Base-by-base conservation (phyloP, 2,797 vertebrate species). In the Toxotes lorentzi region DNA sequence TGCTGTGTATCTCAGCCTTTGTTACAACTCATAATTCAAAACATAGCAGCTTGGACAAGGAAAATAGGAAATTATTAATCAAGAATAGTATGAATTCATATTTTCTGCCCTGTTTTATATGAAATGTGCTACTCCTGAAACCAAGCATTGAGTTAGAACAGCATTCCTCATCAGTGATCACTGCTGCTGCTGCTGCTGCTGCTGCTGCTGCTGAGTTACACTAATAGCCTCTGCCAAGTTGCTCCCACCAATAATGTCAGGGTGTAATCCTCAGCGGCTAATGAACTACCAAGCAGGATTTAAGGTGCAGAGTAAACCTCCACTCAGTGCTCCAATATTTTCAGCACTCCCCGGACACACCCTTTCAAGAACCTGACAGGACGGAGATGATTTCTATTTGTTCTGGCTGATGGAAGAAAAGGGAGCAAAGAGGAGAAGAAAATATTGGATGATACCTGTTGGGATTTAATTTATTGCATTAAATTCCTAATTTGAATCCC, bases 231-330 rank as follows among this genome's bases (percentile, higher is more conserved):
- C 61, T 83, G 74, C 86, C 82, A 79, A 87, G 85, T 84, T 64
- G 78, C 85, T 80, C 76, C 74, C 75, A 78, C 82, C 69, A 79
- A 73, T 86, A 89, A 86, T 86, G 85, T 89, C 84, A 84, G 66
- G 73, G 57, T 79, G 60, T 95, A 94, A 95, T 95, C 94, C 91
- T 71, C 76, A 62, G 54, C 82, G 86, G 76, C 82, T 91, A 91
- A 91, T 84, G 88, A 91, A 89, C 78, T 70, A 67, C 82, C 79
- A 86, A 88, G 66, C 72, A 82, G 92, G 91, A 92, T 93, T 90
- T 91, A 59, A 91, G 72, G 73, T 69, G 76, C 77, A 87, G 76
- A 47, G 77, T 89, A 90, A 86, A 88, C 75, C 85, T 79, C 65
- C 3, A 61, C 64, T 79, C 51, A 66, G 82, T 85, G 79, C 71